Conservation (phyloP, 2,797 vertebrate species). For the Danio jaintianensis region DNA sequence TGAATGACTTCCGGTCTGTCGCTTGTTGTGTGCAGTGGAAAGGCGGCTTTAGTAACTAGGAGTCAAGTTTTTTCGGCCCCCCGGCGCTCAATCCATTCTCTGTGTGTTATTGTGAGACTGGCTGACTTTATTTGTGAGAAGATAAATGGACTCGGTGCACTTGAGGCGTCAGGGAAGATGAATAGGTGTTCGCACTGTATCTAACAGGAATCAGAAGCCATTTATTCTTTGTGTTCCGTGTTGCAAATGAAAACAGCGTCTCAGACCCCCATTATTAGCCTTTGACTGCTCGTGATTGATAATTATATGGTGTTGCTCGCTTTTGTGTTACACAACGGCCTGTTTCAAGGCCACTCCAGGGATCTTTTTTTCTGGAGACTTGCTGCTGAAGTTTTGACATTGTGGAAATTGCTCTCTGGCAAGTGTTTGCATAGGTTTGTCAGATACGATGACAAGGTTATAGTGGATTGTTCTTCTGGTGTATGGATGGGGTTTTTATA, state of each 20-base stretch:
- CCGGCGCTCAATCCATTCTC: background rate
- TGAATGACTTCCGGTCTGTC: too few relatives aligned
- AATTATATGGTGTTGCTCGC: slow-evolving; percentile 37
- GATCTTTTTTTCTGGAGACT: background rate
- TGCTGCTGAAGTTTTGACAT: background rate
- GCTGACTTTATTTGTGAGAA: slow-evolving; percentile 30
- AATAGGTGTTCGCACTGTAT: slow-evolving; percentile 13
- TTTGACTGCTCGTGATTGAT: slow-evolving; percentile 45
- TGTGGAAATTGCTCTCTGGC: slow-evolving; percentile 9
- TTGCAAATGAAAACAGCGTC: slow-evolving; percentile 35
- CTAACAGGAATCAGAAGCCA: slow-evolving; percentile 37
- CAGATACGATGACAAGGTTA: background rate
- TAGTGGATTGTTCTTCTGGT: background rate
- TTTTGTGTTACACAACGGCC: slow-evolving; percentile 28
- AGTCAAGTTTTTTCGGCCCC: background rate
- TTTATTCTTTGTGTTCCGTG: slow-evolving; percentile 34
- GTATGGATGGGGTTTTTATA: background rate
- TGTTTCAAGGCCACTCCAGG: slow-evolving; percentile 13
- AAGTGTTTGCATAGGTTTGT: slow-evolving; percentile 10
- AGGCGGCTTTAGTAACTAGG: background rate
- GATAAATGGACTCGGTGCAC: slow-evolving; percentile 7
- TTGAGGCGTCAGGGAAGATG: slow-evolving; percentile 22
- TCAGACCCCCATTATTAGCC: slow-evolving; percentile 36
- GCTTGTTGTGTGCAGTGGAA: too few relatives aligned
- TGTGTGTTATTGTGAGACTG: slow-evolving; percentile 1